Base-by-base conservation (phyloP, 2,888 invertebrate genomes). In the Deladenus siricidicola region DNA sequence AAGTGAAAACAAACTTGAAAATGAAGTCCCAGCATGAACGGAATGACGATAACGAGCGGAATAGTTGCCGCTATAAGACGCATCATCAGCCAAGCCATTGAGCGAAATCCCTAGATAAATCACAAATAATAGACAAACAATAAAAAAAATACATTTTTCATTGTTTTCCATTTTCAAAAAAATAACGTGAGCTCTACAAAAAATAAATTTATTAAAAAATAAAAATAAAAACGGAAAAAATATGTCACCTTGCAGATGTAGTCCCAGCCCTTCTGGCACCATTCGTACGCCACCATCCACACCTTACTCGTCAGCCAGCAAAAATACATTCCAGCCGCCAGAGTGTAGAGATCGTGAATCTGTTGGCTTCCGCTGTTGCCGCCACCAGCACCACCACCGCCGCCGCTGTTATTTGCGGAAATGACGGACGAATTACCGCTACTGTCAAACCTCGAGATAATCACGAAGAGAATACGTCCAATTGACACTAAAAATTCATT, bases 241-340 rank as follows among this genome's bases (percentile, higher is more conserved):
- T n/a, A n/a, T n/a, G n/a, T n/a, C n/a, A 67, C 63, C 30, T 52
- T 58, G 28, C 56, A 55, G 28, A 69, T 51, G 48, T 69, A 69
- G 44, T 48, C 60, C 54, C 64, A 86, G 0, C 93, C 94, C 73
- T 89, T 88, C 0, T 92, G 90, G 70, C 92, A 83, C 87, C 93
- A 89, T 67, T 88, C 87, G 54, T 87, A 85, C 23, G 90, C 85
- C 45, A 93, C 83, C 8, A 88, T 86, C 23, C 60, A 61, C 3
- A 52, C 59, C 8, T 58, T 86, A 0, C 89, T 87, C n/a, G 86
- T 82, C 64, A 93, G 85, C 93, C 94, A 94, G 81, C 92, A 92
- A 19, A 91, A 85, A 82, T 96, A 98, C 68, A 91, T 87, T 4
- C 96, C 89, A 79, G 89, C 89, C 0, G 93, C 91, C 0, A 91